These are phyloP conservation scores for Cyrtodaria siliqua DNA, from an alignment of 2,888 invertebrate species.

Conservation along the genomic window DNA sequence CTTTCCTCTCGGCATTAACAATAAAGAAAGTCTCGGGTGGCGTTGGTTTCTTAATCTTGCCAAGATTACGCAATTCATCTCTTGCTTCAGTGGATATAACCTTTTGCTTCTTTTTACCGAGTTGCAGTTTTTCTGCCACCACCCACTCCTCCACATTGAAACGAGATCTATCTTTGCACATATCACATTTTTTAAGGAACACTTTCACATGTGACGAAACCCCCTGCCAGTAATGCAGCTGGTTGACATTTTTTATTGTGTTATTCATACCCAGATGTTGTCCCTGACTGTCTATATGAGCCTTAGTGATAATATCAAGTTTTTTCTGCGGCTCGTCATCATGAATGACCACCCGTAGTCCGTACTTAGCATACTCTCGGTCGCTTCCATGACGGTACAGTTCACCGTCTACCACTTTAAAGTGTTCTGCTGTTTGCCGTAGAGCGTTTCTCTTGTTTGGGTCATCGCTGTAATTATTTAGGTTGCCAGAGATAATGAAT, in stretches of 20 bases:
- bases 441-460: constrained; percentile 53
- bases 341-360: constrained; percentile 50
- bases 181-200: constrained; percentile 44
- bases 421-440: constrained; percentile 40
- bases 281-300: constrained; percentile 40
- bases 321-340: constrained; percentile 53
- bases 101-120: constrained; percentile 24
- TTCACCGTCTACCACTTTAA: constrained; percentile 41
- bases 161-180: constrained; percentile 47
- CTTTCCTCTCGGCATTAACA: constrained; percentile 50
- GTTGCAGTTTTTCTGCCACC: constrained; percentile 32
- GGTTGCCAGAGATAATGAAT: constrained; percentile 23
- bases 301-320: constrained; percentile 43
- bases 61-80: constrained; percentile 42
- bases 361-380: constrained; percentile 42
- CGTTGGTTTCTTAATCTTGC: constrained; percentile 43
- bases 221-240: constrained; percentile 56
- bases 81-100: constrained; percentile 24
- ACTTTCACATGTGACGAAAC: constrained; percentile 49
- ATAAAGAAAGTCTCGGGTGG: constrained; percentile 61
- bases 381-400: constrained; percentile 51
- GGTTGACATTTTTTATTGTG: constrained; percentile 39
- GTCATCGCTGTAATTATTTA: constrained; percentile 32
- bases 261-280: constrained; percentile 53
- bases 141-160: constrained; percentile 40